These are phyloP conservation scores for Harpalus rufipes DNA, from an alignment of 2,888 invertebrate genomes.

Conservation along the genomic window DNA sequence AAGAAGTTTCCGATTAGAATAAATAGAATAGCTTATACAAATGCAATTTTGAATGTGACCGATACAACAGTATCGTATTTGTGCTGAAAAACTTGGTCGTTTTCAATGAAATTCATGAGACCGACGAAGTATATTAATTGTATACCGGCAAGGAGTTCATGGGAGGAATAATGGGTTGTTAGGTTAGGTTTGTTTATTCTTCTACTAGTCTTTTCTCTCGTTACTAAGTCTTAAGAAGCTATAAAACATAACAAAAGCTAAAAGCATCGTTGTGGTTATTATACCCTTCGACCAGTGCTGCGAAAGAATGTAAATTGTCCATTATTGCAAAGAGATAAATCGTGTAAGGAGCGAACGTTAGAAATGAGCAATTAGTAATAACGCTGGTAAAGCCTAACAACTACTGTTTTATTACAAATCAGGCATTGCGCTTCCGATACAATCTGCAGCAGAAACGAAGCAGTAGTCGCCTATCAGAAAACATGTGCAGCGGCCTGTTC, in stretches of 20 bases:
- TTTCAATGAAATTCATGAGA: too few species aligned
- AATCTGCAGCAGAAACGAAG: constrained; percentile 35
- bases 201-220: too few species aligned
- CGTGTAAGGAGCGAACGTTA: constrained; percentile 4
- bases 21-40: too few species aligned
- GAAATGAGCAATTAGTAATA: constrained; percentile 20
- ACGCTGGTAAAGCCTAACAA: constrained; percentile 34
- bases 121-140: too few species aligned
- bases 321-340: constrained; percentile 32
- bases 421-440: constrained; percentile 34
- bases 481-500: constrained; percentile 36
- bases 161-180: too few species aligned
- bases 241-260: background rate
- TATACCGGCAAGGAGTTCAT: too few species aligned
- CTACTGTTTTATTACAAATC: constrained; percentile 49
- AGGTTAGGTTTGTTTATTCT: too few species aligned
- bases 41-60: too few species aligned
- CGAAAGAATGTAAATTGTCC: constrained; percentile 37
- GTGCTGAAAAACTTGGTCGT: too few species aligned
- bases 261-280: constrained; percentile 6
- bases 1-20: too few species aligned
- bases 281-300: background rate
- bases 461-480: constrained; percentile 26
- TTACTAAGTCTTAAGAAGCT: background rate
- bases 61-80: too few species aligned